Evolutionary conservation across 2,797 vertebrate genomes (phyloP), one percentile per base, ranked within the genome.

Genomic region (Notoglanidium macrostoma): DNA sequence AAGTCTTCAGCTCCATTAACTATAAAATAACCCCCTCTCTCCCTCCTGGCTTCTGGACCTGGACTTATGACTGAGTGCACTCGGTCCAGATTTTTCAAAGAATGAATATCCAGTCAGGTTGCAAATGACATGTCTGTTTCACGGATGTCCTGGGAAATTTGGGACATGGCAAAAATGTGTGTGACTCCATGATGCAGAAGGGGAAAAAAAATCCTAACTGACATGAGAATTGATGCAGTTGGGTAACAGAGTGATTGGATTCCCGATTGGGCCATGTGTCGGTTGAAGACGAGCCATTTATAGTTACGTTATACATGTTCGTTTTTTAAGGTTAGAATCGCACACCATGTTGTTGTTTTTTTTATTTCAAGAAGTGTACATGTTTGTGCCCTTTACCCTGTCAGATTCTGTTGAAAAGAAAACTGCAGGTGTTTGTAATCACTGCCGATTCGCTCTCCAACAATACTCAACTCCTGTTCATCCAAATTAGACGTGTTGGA

Each of bases 31-130:
- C 11, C 0, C 11, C 5, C 5, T 49, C 10, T 46, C 7, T 49
- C 49, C 10, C 0, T 15, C 40, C 46, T 76, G 46, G n/a, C 67
- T 54, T 61, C 77, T 79, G 57, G 57, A 85, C 55, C 55, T 80
- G 85, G 54, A 87, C 15, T 40, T 87, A 76, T 68, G 26, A 15
- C 68, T 72, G 21, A 84, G 29, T 54, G 84, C 51, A 83, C 40
- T 61, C 15, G 32, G 82, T 82, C 51, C 55, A 67, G 74, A 83
- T 78, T 85, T 44, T 83, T 83, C 54, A 59, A 67, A 88, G 32
- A 85, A 65, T 55, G 0, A 74, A 74, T 82, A 73, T 72, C 32
- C 51, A 51, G 65, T 12, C n/a, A 15, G 19, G 78, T 85, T 72
- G 68, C 70, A 63, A 68, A 61, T 79, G 76, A 72, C 11, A 54